These are phyloP conservation scores for Phodopus roborovskii DNA, from an alignment of 2,113 vertebrate species.

Conservation along the genomic window DNA sequence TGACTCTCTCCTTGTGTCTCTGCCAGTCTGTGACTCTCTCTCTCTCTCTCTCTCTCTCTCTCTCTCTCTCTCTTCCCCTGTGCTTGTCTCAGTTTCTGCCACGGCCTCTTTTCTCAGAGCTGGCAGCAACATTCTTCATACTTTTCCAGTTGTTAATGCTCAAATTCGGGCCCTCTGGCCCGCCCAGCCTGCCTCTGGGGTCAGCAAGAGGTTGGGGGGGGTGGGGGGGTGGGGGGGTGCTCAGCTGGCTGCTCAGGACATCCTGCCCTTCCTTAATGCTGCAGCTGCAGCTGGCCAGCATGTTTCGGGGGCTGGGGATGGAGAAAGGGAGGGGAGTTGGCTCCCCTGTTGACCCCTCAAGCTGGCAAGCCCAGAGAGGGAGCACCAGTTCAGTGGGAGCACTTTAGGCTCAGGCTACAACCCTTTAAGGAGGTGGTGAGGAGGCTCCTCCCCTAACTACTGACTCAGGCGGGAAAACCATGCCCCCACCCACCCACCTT, in stretches of 20 bases:
- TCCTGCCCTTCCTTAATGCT: constrained; percentile 73
- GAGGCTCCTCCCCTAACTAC: neutral
- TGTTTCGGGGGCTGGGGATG: constrained; percentile 37
- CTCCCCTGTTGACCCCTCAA: neutral
- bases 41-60: no score
- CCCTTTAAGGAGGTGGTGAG: neutral
- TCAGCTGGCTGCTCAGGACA: constrained; percentile 72
- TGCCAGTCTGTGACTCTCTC: constrained; percentile 55
- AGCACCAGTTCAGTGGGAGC: neutral
- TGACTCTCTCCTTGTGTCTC: constrained; percentile 45
- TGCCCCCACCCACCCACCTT: neutral
- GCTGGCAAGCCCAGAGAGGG: neutral
- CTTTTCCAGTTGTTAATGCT: constrained; percentile 79
- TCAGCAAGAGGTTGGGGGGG: constrained; percentile 80
- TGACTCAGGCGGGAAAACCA: constrained; percentile 21
- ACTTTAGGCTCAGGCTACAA: neutral
- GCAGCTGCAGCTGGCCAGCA: constrained; percentile 50
- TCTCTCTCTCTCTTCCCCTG: constrained; percentile 45
- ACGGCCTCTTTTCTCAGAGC: constrained; percentile 61
- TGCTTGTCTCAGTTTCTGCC: constrained; percentile 55
- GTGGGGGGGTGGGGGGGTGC: constrained; percentile 50
- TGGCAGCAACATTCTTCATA: constrained; percentile 74
- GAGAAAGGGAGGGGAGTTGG: neutral
- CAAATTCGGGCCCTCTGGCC: constrained; percentile 63
- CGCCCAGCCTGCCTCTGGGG: constrained; percentile 74